Percentiles rank a stretch among this genome's conserved stretches.
Conservation (phyloP, 2,113 vertebrate species). For the Tachysurus vachellii region DNA sequence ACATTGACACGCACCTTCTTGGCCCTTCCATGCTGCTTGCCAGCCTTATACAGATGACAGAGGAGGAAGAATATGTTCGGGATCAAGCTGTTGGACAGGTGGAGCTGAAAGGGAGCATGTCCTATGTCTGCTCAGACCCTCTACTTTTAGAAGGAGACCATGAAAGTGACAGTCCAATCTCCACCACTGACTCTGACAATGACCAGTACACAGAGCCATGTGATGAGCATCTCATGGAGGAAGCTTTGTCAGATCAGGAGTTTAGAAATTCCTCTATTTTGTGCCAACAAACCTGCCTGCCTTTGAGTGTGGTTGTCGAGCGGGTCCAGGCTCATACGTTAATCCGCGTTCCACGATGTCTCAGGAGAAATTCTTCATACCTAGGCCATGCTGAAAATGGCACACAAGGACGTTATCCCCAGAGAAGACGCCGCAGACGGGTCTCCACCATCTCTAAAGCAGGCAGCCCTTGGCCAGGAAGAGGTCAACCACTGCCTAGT, state of each 20-base stretch:
- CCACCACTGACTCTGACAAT: constrained; percentile 60
- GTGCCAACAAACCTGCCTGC: constrained; percentile 35
- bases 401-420: constrained; percentile 62
- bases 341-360: constrained; percentile 72
- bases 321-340: constrained; percentile 49
- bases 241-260: constrained; percentile 52
- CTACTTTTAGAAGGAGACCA: constrained; percentile 61
- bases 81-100: constrained; percentile 50
- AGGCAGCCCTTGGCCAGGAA: constrained; percentile 66
- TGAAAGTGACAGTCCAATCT: constrained; percentile 28
- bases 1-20: constrained; percentile 64
- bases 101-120: constrained; percentile 57
- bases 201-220: constrained; percentile 48
- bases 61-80: constrained; percentile 52
- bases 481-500: constrained; percentile 45
- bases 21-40: constrained; percentile 69
- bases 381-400: constrained; percentile 60
- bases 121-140: constrained; percentile 57
- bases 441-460: constrained; percentile 67
- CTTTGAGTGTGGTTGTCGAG: constrained; percentile 32
- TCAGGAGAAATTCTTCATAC: constrained; percentile 77
- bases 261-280: constrained; percentile 41
- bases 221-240: constrained; percentile 43
- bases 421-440: constrained; percentile 63
- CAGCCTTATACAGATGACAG: constrained; percentile 66